These are phyloP conservation scores for Tragelaphus imberbis DNA, from an alignment of 2,113 vertebrate species.

Conservation along the genomic window DNA sequence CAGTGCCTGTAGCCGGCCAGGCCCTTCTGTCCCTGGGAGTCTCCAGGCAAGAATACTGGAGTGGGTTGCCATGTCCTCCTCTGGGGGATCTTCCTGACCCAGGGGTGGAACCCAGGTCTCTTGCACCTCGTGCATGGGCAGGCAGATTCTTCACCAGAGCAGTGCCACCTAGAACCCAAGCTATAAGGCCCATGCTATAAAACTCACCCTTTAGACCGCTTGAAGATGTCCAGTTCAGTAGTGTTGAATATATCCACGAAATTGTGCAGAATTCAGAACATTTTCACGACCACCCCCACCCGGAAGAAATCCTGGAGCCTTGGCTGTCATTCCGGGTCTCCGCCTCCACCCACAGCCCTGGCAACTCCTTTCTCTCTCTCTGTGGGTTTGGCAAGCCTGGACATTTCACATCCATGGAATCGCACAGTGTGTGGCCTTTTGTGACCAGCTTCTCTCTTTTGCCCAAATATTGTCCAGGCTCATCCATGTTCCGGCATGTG, in stretches of 20 bases:
- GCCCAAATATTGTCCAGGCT: neutral
- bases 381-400: fast-evolving
- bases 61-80: neutral
- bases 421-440: fast-evolving
- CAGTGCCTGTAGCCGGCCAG: neutral
- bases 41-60: neutral
- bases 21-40: neutral
- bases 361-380: neutral
- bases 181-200: neutral
- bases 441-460: neutral
- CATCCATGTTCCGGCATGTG: fast-evolving
- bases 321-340: fast-evolving
- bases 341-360: neutral
- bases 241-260: neutral
- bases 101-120: neutral
- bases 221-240: fast-evolving
- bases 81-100: neutral
- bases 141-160: neutral
- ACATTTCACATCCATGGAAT: neutral
- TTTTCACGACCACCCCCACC: neutral
- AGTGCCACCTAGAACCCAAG: neutral
- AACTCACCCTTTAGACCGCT: neutral
- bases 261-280: neutral
- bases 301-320: fast-evolving
- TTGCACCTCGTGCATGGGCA: neutral